Evolutionary conservation across 2,888 invertebrate genomes (phyloP).

Genomic region (Drosophila quinaria): DNA sequence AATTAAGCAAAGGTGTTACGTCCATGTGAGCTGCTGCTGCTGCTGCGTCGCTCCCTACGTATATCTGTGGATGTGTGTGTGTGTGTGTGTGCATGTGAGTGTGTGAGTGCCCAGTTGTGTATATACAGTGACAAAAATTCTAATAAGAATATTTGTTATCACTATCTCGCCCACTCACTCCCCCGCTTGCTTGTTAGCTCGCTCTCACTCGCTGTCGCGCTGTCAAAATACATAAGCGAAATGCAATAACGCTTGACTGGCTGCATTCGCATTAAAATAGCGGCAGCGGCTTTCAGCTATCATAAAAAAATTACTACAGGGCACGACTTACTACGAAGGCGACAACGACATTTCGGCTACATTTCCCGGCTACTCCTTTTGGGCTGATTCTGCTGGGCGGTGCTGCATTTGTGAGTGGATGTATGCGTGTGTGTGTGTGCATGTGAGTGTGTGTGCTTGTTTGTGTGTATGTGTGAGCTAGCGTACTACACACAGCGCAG

Average conservation of each 20-base stretch:
- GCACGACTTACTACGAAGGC: slow-evolving; percentile 76
- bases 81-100: slow-evolving; percentile 35
- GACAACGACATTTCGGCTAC: slow-evolving; percentile 66
- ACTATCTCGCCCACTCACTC: slow-evolving; percentile 22
- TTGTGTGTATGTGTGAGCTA: slow-evolving; percentile 35
- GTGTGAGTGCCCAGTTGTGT: slow-evolving; percentile 62
- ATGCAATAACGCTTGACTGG: slow-evolving; percentile 37
- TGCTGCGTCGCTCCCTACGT: slow-evolving; percentile 37
- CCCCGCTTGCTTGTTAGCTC: neutral
- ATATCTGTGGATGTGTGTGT: slow-evolving; percentile 14
- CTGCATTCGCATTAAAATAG: slow-evolving; percentile 50
- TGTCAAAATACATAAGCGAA: slow-evolving; percentile 14
- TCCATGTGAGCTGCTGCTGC: slow-evolving; percentile 52
- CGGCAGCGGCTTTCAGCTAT: slow-evolving; percentile 51
- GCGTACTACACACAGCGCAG: slow-evolving; percentile 56
- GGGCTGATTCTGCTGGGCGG: slow-evolving; percentile 45
- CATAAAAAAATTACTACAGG: slow-evolving; percentile 69
- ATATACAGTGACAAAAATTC: slow-evolving; percentile 72
- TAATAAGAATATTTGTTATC: slow-evolving; percentile 74
- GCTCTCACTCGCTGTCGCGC: slow-evolving; percentile 6
- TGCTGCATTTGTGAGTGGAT: slow-evolving; percentile 37
- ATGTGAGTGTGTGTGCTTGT: neutral
- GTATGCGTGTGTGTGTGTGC: slow-evolving; percentile 10
- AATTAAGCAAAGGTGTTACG: slow-evolving; percentile 76
- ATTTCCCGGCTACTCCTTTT: slow-evolving; percentile 73